phyloP scores from a whole-genome alignment of 2,113 vertebrate genomes.

The Pseudorectes ferrugineus region DNA sequence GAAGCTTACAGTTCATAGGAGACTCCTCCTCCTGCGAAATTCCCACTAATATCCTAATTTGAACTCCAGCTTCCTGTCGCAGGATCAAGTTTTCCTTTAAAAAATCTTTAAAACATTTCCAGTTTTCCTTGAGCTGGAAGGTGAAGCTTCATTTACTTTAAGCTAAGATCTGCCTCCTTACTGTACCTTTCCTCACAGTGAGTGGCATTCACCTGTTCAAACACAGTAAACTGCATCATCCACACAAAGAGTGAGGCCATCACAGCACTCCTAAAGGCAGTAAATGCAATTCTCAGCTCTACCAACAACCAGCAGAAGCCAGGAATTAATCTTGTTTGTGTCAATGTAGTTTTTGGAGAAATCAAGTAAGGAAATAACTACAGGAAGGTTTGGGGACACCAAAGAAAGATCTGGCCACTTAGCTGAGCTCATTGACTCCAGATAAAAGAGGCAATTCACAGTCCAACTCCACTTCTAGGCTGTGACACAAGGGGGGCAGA shows the following conservation, averaged over 20 bases:
- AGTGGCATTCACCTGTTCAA: not conserved
- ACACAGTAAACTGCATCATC: not conserved
- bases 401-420: not conserved
- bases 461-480: not conserved
- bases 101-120: not conserved
- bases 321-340: not conserved
- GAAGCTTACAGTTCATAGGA: not conserved
- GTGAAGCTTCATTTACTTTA: not conserved
- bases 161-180: not conserved
- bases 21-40: not conserved
- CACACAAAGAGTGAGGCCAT: not conserved
- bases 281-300: not conserved
- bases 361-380: not conserved
- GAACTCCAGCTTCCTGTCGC: not conserved
- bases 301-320: not conserved
- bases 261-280: not conserved
- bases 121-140: not conserved
- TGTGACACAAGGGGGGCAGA: not conserved
- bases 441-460: not conserved
- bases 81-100: not conserved
- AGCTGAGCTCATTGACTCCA: not conserved
- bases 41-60: not conserved
- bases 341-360: not conserved
- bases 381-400: not conserved
- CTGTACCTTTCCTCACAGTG: not conserved